Conservation (phyloP, 1,140 invertebrate species). For the Cotesia glomerata region DNA sequence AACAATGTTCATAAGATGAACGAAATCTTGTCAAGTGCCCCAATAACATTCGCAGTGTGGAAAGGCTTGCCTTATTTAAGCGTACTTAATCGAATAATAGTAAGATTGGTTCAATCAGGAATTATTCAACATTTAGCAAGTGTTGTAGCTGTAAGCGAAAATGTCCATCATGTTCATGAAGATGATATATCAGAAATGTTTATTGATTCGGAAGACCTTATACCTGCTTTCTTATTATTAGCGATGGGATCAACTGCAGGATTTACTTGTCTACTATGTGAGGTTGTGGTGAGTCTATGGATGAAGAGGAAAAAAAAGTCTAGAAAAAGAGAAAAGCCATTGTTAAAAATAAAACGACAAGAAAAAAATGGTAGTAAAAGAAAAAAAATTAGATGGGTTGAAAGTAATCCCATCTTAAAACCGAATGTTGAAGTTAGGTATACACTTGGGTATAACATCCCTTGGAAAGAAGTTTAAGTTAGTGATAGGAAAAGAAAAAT, state of each 20-base stretch:
- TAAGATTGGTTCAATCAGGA: conserved; percentile 36
- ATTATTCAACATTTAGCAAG: conserved; percentile 36
- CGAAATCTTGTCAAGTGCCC: conserved; percentile 46
- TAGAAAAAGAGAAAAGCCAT: neutral
- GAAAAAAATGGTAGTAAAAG: neutral
- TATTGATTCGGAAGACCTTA: conserved; percentile 41
- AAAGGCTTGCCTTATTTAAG: conserved; percentile 44
- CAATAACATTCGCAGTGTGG: conserved; percentile 47
- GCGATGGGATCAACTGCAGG: conserved; percentile 40
- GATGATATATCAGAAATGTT: conserved; percentile 1
- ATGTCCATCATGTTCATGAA: neutral
- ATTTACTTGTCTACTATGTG: neutral
- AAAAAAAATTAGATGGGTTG: neutral
- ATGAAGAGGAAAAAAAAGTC: neutral
- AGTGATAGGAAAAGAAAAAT: no score
- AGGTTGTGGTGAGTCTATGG: neutral
- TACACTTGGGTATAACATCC: neutral
- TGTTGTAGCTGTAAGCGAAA: conserved; percentile 13
- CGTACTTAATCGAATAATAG: conserved; percentile 39
- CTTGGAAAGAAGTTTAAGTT: neutral
- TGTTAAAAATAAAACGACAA: neutral
- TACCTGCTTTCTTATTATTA: conserved; percentile 48
- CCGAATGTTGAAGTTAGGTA: neutral
- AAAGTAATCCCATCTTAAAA: neutral
- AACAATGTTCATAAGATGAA: conserved; percentile 39